Conservation (phyloP, 2,888 invertebrate species). For the Volucella bombylans region DNA sequence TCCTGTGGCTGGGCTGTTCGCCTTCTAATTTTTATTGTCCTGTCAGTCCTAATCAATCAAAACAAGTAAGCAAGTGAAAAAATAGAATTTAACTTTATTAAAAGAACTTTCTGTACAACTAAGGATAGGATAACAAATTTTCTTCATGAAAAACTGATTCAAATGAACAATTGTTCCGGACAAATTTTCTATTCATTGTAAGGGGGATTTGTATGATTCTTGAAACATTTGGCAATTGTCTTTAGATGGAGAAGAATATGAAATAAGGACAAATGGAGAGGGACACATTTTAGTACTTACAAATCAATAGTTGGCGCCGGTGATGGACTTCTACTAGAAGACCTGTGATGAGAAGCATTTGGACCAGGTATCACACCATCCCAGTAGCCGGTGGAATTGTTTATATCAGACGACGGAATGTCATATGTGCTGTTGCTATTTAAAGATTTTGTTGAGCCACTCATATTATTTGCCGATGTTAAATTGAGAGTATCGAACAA, state of each 20-base stretch:
- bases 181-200: slow-evolving; percentile 72
- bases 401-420: slow-evolving; percentile 77
- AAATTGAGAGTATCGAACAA: slow-evolving; percentile 82
- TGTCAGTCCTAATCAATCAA: slow-evolving; percentile 59
- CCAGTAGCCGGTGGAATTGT: slow-evolving; percentile 45
- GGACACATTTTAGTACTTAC: slow-evolving; percentile 75
- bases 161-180: slow-evolving; percentile 75
- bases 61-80: neutral
- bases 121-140: slow-evolving; percentile 23
- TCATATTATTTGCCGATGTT: slow-evolving; percentile 75
- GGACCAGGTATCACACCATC: slow-evolving; percentile 60
- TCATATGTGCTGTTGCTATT: slow-evolving; percentile 81
- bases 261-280: neutral
- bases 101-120: slow-evolving; percentile 10
- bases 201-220: slow-evolving; percentile 72
- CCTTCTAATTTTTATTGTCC: slow-evolving; percentile 85
- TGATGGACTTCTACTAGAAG: slow-evolving; percentile 77
- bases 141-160: slow-evolving; percentile 72
- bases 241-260: slow-evolving; percentile 10
- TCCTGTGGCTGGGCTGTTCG: slow-evolving; percentile 88
- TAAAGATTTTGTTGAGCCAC: slow-evolving; percentile 79
- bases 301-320: slow-evolving; percentile 77
- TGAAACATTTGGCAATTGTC: slow-evolving; percentile 55
- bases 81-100: slow-evolving; percentile 50
- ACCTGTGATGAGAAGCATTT: slow-evolving; percentile 36